Conservation (phyloP, 2,797 vertebrate species). For the Acanthis flammea region DNA sequence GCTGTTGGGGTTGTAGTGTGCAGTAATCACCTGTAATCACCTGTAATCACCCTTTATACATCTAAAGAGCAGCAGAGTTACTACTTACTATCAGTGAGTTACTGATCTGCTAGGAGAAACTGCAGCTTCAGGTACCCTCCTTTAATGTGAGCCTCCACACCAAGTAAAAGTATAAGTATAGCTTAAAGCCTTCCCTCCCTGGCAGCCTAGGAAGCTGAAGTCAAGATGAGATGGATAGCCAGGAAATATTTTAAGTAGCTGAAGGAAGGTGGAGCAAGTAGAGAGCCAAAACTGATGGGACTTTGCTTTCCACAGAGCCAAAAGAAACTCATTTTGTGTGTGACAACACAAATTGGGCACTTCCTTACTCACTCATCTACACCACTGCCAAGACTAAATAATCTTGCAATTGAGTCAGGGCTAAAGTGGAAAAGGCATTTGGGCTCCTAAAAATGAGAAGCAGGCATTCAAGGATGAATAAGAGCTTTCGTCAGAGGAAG, state of each 20-base stretch:
- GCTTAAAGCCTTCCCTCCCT: neutral
- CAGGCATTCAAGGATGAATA: neutral
- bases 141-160: neutral
- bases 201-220: neutral
- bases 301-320: neutral
- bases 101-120: neutral
- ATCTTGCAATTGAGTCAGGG: neutral
- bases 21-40: too few species aligned
- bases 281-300: neutral
- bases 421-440: conserved; percentile 38
- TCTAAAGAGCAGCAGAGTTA: neutral
- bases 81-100: neutral
- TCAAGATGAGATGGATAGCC: neutral
- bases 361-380: neutral
- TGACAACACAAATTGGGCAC: neutral
- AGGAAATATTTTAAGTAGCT: conserved; percentile 21
- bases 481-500: neutral
- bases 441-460: conserved; percentile 21
- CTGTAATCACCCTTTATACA: neutral
- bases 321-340: neutral
- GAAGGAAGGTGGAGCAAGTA: neutral
- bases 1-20: neutral
- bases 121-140: neutral
- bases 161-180: neutral
- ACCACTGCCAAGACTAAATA: neutral